These are phyloP conservation scores for Microplitis deprimator DNA, from an alignment of 2,888 invertebrate genomes.

Conservation along the genomic window DNA sequence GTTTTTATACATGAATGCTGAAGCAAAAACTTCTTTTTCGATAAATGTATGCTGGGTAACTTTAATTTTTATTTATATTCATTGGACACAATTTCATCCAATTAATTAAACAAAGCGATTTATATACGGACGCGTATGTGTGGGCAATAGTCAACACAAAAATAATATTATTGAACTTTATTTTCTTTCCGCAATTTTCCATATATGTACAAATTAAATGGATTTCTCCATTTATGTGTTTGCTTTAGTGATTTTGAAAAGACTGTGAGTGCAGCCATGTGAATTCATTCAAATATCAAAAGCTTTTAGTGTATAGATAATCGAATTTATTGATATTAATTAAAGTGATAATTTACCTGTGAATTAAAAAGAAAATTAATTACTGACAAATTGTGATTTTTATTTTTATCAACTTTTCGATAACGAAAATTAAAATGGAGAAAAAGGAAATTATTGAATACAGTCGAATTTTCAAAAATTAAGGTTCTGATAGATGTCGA, in stretches of 20 bases:
- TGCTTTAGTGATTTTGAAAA: conserved; percentile 4
- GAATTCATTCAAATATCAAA: conserved; percentile 7
- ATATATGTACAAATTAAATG: conserved; percentile 2
- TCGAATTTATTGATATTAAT: not conserved
- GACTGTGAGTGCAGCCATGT: not conserved
- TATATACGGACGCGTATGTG: not conserved
- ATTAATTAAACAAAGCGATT: conserved; percentile 35
- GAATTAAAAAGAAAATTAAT: not conserved
- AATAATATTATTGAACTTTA: conserved; percentile 1
- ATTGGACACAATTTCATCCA: conserved; percentile 3
- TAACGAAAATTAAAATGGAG: too few relatives aligned
- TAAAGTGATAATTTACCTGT: not conserved
- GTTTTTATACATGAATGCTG: not conserved
- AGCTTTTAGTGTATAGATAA: not conserved
- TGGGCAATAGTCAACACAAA: not conserved
- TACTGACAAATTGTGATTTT: too few relatives aligned
- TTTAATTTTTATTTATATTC: conserved; percentile 6
- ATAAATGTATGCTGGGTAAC: not conserved
- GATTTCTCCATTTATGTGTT: not conserved
- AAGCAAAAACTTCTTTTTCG: conserved; percentile 16
- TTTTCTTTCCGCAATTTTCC: conserved; percentile 12
- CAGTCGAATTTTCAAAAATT: too few relatives aligned
- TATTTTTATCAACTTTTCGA: too few relatives aligned
- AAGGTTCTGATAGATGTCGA: too few relatives aligned
- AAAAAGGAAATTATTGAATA: too few relatives aligned